Conservation (phyloP, 2,113 vertebrate species). For the Pteruthius melanotis region DNA sequence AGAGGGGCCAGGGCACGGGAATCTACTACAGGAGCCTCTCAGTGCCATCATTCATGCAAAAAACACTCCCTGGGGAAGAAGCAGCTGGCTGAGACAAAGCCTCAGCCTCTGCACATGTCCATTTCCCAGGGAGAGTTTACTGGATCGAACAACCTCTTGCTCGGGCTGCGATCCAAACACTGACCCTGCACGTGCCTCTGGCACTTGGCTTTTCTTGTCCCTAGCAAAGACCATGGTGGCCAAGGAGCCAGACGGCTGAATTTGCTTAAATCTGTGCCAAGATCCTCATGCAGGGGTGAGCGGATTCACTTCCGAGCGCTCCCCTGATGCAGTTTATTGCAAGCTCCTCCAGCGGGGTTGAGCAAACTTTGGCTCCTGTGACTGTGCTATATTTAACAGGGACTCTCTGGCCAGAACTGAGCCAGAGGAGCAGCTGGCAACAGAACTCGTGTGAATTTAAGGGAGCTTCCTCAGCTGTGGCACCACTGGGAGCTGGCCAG, state of each 20-base stretch:
- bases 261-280: background rate
- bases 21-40: background rate
- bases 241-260: background rate
- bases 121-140: background rate
- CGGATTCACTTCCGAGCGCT: accelerated
- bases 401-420: background rate
- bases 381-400: background rate
- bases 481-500: background rate
- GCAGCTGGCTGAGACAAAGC: background rate
- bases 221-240: background rate
- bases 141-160: background rate
- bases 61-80: background rate
- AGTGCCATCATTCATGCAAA: background rate
- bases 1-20: background rate
- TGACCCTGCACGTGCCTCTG: background rate
- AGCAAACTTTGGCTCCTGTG: background rate
- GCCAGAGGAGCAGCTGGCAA: background rate
- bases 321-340: background rate
- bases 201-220: background rate
- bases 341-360: background rate
- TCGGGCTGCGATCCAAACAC: background rate
- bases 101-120: background rate
- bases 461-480: background rate
- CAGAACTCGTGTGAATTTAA: background rate
- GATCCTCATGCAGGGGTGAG: background rate